Percentiles rank a stretch among this genome's conserved stretches.
Evolutionary conservation across 2,113 vertebrate genomes (phyloP).

Genomic region (Nerophis ophidion): DNA sequence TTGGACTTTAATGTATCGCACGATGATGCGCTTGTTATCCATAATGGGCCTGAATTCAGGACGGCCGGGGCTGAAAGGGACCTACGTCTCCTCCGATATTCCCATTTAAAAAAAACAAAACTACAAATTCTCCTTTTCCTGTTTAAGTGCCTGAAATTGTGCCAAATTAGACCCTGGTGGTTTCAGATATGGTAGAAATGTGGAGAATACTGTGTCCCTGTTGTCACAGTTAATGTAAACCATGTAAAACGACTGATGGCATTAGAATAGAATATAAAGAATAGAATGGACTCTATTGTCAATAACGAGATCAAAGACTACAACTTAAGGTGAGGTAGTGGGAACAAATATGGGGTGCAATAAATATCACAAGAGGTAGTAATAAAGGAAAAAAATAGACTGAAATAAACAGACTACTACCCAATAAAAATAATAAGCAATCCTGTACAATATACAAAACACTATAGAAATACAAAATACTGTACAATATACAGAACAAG

Average conservation of each 20-base stretch:
- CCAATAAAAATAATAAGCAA: no score
- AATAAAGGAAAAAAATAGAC: no score
- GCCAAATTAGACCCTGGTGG: slow-evolving; percentile 8
- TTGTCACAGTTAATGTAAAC: slow-evolving; percentile 34
- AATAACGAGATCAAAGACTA: no score
- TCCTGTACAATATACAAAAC: no score
- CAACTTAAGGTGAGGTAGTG: no score
- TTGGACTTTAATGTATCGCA: slow-evolving; percentile 84
- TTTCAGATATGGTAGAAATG: slow-evolving; percentile 8
- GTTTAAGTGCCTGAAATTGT: slow-evolving; percentile 14
- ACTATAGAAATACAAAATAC: no score
- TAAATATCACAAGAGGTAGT: no score
- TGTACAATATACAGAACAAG: no score
- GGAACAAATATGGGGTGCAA: no score
- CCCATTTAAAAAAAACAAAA: slow-evolving; percentile 45
- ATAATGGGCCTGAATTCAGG: slow-evolving; percentile 96
- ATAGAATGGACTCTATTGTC: no score
- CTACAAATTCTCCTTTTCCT: neutral
- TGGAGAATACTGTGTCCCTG: slow-evolving; percentile 33
- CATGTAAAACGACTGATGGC: slow-evolving; percentile 1
- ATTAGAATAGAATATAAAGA: no score
- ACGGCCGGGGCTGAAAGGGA: slow-evolving; percentile 75
- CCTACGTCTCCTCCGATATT: neutral
- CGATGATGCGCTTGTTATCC: slow-evolving; percentile 95
- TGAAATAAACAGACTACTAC: no score